Percentiles rank a stretch among this genome's conserved stretches.
phyloP scores from a whole-genome alignment of 2,888 invertebrate genomes.

The Meandrusa payeni region DNA sequence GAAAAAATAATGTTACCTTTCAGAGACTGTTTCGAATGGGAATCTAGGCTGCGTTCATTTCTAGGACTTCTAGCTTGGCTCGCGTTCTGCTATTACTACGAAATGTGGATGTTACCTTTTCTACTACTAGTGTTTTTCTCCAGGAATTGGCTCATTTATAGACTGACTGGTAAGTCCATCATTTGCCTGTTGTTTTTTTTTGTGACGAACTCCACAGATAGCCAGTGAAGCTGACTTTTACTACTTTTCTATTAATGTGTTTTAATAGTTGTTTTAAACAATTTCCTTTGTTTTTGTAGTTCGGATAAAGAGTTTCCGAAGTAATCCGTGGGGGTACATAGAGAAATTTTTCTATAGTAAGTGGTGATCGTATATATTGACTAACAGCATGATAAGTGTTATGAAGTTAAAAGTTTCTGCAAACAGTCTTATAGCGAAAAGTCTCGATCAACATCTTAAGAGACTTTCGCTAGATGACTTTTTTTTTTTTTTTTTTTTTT shows the following conservation, averaged over 20 bases:
- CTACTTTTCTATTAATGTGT: too few species aligned
- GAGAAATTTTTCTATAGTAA: conserved; percentile 55
- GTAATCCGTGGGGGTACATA: conserved; percentile 47
- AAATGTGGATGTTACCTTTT: conserved; percentile 96
- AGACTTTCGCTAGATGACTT: too few species aligned
- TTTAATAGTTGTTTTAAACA: too few species aligned
- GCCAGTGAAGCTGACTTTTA: too few species aligned
- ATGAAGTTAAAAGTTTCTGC: too few species aligned
- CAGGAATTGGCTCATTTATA: conserved; percentile 73
- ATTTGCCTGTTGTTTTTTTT: too few species aligned
- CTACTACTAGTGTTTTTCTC: conserved; percentile 90
- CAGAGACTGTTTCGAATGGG: conserved; percentile 98
- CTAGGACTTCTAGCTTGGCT: conserved; percentile 92
- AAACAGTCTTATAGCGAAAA: too few species aligned
- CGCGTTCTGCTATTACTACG: conserved; percentile 94
- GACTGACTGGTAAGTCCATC: conserved; percentile 61
- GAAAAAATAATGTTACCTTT: conserved; percentile 32
- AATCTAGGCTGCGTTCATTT: conserved; percentile 91
- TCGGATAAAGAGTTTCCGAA: conserved; percentile 49
- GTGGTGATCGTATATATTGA: conserved; percentile 36
- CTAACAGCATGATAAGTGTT: conserved; percentile 20
- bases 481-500: too few species aligned
- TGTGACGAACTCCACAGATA: too few species aligned
- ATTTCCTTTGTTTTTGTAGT: too few species aligned
- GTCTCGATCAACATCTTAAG: too few species aligned